Evolutionary conservation across 2,113 vertebrate genomes (phyloP).

Genomic region (Xenotilapia leptura): DNA sequence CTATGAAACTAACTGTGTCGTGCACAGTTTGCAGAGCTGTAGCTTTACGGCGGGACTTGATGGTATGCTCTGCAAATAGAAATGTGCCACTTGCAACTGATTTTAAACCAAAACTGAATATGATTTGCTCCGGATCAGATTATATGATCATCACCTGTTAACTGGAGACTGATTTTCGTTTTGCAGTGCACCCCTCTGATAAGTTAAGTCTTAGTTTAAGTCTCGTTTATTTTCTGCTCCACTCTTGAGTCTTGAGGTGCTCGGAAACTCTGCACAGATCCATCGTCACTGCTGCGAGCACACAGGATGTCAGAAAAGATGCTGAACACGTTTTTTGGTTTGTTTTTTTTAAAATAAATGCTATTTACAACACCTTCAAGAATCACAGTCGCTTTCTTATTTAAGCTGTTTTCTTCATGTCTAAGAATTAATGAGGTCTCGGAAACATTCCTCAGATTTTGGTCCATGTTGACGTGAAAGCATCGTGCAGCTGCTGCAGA

Average conservation of each 20-base stretch:
- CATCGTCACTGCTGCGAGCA: not conserved
- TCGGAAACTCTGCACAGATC: not conserved
- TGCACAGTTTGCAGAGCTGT: not conserved
- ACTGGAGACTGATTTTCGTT: fast-evolving
- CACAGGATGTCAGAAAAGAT: slow-evolving; percentile 17
- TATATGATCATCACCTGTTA: not conserved
- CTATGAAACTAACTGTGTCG: not conserved
- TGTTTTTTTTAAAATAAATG: slow-evolving; percentile 47
- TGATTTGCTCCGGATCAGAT: not conserved
- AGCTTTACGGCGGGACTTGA: fast-evolving
- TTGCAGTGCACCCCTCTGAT: not conserved
- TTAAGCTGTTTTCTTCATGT: not conserved
- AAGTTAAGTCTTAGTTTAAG: not conserved
- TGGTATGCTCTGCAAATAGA: fast-evolving
- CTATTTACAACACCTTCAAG: slow-evolving; percentile 1
- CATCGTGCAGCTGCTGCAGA: not conserved
- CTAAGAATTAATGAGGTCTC: not conserved
- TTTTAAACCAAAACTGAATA: not conserved
- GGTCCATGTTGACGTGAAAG: not conserved
- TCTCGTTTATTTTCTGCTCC: not conserved
- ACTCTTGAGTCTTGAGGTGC: not conserved
- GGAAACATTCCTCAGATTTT: not conserved
- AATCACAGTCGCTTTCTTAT: not conserved
- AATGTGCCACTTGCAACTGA: not conserved
- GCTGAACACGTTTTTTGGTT: slow-evolving; percentile 16